These are phyloP conservation scores for Callospermophilus lateralis DNA, from an alignment of 2,113 vertebrate species.

Conservation along the genomic window DNA sequence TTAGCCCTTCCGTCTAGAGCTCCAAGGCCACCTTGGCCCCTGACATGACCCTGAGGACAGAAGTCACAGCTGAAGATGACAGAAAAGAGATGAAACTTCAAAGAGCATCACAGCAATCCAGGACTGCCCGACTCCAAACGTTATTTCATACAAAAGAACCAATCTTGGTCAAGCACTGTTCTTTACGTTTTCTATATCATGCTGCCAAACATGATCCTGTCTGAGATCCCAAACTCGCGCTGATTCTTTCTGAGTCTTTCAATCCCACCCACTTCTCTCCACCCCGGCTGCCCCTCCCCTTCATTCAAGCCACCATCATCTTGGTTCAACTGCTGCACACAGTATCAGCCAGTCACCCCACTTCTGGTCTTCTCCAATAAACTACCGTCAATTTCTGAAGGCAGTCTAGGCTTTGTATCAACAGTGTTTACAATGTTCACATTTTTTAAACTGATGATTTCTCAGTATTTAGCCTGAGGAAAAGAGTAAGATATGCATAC, in stretches of 20 bases:
- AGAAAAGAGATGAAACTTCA: not conserved
- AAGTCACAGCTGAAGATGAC: not conserved
- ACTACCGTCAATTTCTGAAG: not conserved
- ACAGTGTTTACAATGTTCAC: not conserved
- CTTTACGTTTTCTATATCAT: not conserved
- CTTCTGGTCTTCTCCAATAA: not conserved
- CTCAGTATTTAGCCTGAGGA: constrained; percentile 15
- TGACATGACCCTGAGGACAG: not conserved
- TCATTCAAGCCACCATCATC: not conserved
- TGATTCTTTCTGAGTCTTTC: constrained; percentile 3
- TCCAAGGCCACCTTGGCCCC: not conserved
- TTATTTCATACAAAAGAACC: not conserved
- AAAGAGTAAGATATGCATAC: not conserved
- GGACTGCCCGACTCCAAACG: not conserved
- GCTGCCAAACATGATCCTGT: not conserved
- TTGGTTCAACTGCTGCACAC: not conserved
- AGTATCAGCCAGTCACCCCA: not conserved
- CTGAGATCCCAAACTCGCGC: not conserved
- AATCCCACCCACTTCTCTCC: not conserved
- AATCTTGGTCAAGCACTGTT: not conserved
- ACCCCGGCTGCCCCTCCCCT: not conserved
- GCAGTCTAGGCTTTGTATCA: not conserved
- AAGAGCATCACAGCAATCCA: not conserved
- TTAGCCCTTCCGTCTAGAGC: not conserved
- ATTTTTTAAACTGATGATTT: constrained; percentile 33